Percentiles rank a stretch among this genome's conserved stretches.
phyloP scores from a whole-genome alignment of 2,113 vertebrate genomes.

The Mola mola region DNA sequence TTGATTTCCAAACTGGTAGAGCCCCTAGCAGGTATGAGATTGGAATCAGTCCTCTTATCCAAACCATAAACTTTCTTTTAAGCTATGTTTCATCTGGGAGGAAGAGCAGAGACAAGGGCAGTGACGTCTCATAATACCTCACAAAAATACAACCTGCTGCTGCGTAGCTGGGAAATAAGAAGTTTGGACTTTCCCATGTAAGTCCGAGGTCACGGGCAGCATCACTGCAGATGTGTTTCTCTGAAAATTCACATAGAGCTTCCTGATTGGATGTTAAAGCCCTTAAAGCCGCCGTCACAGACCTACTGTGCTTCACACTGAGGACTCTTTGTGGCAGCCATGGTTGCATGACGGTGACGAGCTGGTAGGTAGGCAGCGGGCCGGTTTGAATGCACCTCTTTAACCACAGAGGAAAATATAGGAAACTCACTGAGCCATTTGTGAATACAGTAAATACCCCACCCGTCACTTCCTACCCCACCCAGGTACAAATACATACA shows the following conservation, averaged over 20 bases:
- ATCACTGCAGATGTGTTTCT: background rate
- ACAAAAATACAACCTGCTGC: too few relatives aligned
- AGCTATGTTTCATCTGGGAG: too few relatives aligned
- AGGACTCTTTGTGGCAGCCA: conserved; percentile 66
- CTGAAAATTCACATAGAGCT: background rate
- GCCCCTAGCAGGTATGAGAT: too few relatives aligned
- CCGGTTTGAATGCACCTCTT: conserved; percentile 30
- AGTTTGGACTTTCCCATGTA: too few relatives aligned
- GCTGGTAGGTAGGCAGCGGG: conserved; percentile 18
- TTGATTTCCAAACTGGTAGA: too few relatives aligned
- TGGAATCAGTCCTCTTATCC: too few relatives aligned
- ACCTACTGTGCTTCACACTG: conserved; percentile 50
- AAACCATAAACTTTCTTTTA: too few relatives aligned
- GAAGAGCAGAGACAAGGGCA: too few relatives aligned
- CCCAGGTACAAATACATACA: conserved; percentile 12
- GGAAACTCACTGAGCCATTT: conserved; percentile 33
- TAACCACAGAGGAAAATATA: conserved; percentile 45
- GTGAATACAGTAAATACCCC: conserved; percentile 41
- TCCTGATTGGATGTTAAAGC: conserved; percentile 11
- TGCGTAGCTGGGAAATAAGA: too few relatives aligned
- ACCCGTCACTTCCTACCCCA: conserved; percentile 26
- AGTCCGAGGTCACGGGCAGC: background rate
- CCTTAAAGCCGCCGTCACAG: conserved; percentile 24
- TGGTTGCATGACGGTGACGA: conserved; percentile 62
- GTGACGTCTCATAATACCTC: too few relatives aligned